phyloP scores from a whole-genome alignment of 2,113 vertebrate species.

The Athene cunicularia region DNA sequence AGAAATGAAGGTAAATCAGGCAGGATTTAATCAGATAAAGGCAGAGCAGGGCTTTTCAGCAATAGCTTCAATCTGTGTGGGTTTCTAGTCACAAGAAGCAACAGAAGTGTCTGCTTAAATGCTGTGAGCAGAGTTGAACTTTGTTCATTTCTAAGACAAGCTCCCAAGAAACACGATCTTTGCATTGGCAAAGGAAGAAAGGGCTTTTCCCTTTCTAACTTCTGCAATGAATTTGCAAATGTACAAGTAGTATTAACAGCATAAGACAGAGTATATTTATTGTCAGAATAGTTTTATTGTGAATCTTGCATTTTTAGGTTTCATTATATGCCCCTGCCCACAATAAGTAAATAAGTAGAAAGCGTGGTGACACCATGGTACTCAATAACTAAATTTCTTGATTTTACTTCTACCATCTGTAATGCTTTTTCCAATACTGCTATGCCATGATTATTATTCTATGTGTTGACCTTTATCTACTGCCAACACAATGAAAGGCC shows the following conservation, averaged over 20 bases:
- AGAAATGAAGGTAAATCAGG: neutral
- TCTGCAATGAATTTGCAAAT: neutral
- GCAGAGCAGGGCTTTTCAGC: neutral
- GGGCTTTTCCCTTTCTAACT: neutral
- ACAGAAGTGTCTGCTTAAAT: neutral
- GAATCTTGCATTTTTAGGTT: neutral
- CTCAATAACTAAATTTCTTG: neutral
- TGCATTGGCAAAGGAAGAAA: neutral
- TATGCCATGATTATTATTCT: neutral
- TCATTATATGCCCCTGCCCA: fast-evolving
- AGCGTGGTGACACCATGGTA: neutral
- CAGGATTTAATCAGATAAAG: neutral
- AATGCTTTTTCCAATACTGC: neutral
- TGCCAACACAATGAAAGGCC: neutral
- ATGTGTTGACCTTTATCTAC: neutral
- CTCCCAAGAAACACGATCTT: neutral
- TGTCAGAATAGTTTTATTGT: neutral
- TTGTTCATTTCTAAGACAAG: neutral
- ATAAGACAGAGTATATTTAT: neutral
- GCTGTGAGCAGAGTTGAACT: neutral
- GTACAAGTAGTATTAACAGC: neutral
- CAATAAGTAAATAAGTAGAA: neutral
- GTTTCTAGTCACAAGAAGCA: neutral
- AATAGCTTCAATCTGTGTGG: neutral
- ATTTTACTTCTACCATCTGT: neutral